Percentiles rank a stretch among this genome's conserved stretches.
Evolutionary conservation across 2,888 invertebrate species (phyloP).

Genomic region (Drosophila ezoana): DNA sequence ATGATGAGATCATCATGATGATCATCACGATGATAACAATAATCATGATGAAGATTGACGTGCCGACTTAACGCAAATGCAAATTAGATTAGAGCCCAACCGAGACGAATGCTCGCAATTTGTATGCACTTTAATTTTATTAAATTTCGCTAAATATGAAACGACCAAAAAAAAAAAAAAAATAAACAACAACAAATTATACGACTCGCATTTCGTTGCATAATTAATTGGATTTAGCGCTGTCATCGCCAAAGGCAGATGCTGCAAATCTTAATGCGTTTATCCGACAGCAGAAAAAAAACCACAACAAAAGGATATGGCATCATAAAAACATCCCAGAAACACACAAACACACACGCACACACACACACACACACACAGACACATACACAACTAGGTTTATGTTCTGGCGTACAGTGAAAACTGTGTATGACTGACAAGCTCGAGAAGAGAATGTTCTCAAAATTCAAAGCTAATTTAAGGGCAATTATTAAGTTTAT

Average conservation of each 20-base stretch:
- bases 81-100: constrained; percentile 66
- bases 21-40: constrained; percentile 34
- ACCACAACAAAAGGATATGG: constrained; percentile 15
- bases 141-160: constrained; percentile 53
- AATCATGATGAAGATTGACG: constrained; percentile 52
- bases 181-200: constrained; percentile 48
- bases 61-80: constrained; percentile 57
- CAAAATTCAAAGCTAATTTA: too few relatives aligned
- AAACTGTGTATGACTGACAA: constrained; percentile 5
- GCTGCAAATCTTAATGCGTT: constrained; percentile 30
- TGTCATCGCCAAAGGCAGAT: constrained; percentile 7
- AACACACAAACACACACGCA: not conserved
- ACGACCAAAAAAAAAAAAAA: not conserved
- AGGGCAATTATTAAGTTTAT: too few relatives aligned
- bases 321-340: constrained; percentile 16
- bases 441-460: too few relatives aligned
- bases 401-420: constrained; percentile 19
- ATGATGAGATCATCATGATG: not conserved
- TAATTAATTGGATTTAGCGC: constrained; percentile 45
- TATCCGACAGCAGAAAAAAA: constrained; percentile 24
- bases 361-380: not conserved
- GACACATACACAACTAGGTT: not conserved
- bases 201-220: constrained; percentile 31
- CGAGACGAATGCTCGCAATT: constrained; percentile 42
- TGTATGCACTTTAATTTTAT: constrained; percentile 72